phyloP scores from a whole-genome alignment of 2,888 invertebrate species.

The Pseudococcus longispinus region DNA sequence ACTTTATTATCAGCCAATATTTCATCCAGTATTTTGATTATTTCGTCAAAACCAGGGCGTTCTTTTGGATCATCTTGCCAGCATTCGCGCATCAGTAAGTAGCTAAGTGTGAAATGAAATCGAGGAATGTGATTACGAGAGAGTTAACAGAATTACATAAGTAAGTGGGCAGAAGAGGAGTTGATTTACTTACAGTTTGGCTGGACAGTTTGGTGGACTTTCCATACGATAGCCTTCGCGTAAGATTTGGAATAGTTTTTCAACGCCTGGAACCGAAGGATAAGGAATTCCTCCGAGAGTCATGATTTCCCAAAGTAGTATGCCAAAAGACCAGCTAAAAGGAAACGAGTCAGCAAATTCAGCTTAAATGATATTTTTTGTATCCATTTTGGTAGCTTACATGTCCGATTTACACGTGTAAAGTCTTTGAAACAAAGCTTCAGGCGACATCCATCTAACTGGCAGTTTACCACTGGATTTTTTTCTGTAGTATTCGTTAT shows the following conservation, averaged over 20 bases:
- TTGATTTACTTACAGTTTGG: slow-evolving; percentile 82
- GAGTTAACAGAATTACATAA: too few species aligned
- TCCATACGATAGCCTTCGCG: slow-evolving; percentile 94
- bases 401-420: slow-evolving; percentile 93
- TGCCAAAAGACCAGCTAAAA: slow-evolving; percentile 91
- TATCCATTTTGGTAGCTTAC: slow-evolving; percentile 66
- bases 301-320: slow-evolving; percentile 98
- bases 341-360: slow-evolving; percentile 24
- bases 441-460: slow-evolving; percentile 99
- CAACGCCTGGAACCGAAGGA: slow-evolving; percentile 91
- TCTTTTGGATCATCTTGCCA: slow-evolving; percentile 93
- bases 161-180: neutral
- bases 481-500: slow-evolving; percentile 94
- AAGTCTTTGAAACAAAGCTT: slow-evolving; percentile 92
- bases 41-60: slow-evolving; percentile 85
- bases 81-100: slow-evolving; percentile 95
- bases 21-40: slow-evolving; percentile 89
- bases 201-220: slow-evolving; percentile 90
- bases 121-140: too few species aligned
- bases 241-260: slow-evolving; percentile 89
- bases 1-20: slow-evolving; percentile 76
- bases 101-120: slow-evolving; percentile 65
- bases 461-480: slow-evolving; percentile 96
- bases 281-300: slow-evolving; percentile 97
- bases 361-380: neutral